phyloP scores from a whole-genome alignment of 1,140 invertebrate genomes.

The Zeugodacus cucurbitae region DNA sequence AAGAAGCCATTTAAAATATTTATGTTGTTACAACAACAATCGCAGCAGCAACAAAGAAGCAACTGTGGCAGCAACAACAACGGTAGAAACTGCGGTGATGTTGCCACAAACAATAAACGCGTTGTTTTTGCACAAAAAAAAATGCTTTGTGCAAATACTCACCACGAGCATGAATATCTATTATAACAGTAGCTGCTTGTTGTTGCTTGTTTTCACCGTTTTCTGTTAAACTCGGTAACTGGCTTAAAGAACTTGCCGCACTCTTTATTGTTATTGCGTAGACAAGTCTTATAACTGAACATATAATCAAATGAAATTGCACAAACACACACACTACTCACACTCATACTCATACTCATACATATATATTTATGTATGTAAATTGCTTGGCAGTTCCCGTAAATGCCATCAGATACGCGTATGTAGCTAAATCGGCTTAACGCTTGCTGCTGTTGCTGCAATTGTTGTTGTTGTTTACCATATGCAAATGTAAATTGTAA shows the following conservation, averaged over 20 bases:
- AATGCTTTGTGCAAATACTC: background rate
- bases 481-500: slow-evolving; percentile 17
- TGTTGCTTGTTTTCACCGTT: background rate
- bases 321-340: no score
- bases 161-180: background rate
- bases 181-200: background rate
- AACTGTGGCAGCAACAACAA: background rate
- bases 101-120: background rate
- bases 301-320: no score
- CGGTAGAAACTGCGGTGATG: background rate
- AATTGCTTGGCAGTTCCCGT: background rate
- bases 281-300: no score
- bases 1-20: slow-evolving; percentile 39
- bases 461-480: background rate
- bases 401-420: slow-evolving; percentile 16
- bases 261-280: background rate
- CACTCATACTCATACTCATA: no score
- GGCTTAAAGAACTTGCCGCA: background rate
- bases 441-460: background rate
- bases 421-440: background rate
- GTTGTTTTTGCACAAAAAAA: background rate
- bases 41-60: background rate
- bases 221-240: background rate
- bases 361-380: background rate
- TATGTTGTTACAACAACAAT: slow-evolving; percentile 10